Evolutionary conservation across 2,113 vertebrate species (phyloP), one percentile per base, ranked within the genome.

Genomic region (Meleagris gallopavo): DNA sequence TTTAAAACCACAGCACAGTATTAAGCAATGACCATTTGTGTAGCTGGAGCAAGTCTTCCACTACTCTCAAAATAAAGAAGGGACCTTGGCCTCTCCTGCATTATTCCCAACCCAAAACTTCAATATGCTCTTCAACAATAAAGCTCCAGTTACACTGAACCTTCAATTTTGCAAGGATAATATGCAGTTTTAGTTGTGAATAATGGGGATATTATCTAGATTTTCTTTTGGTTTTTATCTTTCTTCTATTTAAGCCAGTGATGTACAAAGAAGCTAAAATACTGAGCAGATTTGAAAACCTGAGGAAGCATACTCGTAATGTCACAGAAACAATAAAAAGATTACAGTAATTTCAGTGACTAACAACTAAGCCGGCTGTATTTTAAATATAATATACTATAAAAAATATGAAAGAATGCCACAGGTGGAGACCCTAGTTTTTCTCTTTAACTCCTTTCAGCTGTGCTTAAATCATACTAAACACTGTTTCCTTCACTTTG

Each of bases 11-110:
- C 34, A 90, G 38, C 30, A 54, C 40, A 40, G 24, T 20, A 6
- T 20, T 55, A 64, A 83, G 34, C 45, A 27, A 41, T 43, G 21
- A 18, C 54, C 4, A 5, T 2, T 3, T 27, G 8, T 0, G 1
- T 6, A 71, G 27, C 16, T 85, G 55, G 15, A 77, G 13, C 24
- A 58, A 80, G 50, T 41, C 18, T 38, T 15, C 54, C 19, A 1
- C 24, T 57, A 15, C 9, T 27, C 21, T 89, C 30, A 66, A 22
- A 13, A 13, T 69, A 52, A 62, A 48, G 50, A 67, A 74, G 11
- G 38, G 3, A 8, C n/a, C 21, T 85, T 40, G 50, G 58, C 52
- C 11, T 30, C 55, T 65, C 24, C 16, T 58, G 32, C 4, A 9
- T 6, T 11, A 20, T 80, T 88, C 74, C 60, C 41, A 62, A 66